A percentile compares a stretch with the other conserved stretches of the same genome.
These are phyloP conservation scores for Eriosoma lanigerum DNA, from an alignment of 1,140 invertebrate species.

Conservation along the genomic window DNA sequence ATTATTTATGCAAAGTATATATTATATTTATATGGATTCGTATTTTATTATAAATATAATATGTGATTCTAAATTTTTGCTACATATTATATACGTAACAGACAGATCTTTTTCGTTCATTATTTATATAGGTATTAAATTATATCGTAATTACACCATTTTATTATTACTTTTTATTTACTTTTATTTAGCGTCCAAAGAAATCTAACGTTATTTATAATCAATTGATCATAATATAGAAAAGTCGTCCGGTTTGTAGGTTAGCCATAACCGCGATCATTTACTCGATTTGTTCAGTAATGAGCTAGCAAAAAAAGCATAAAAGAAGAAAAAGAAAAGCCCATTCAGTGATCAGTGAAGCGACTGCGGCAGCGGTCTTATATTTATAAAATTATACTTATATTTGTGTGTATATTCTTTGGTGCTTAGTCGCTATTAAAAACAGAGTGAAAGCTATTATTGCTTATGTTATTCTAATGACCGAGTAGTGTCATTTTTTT, in stretches of 20 bases:
- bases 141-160: too few species aligned
- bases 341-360: constrained; percentile 8
- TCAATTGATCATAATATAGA: constrained; percentile 20
- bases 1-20: too few species aligned
- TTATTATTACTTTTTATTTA: too few species aligned
- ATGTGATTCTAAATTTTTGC: too few species aligned
- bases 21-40: too few species aligned
- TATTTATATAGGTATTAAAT: too few species aligned
- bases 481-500: constrained; percentile 36
- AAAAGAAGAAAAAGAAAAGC: constrained; percentile 18
- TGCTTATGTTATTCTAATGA: constrained; percentile 34
- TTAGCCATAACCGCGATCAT: constrained; percentile 6
- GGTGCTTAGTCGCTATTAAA: constrained; percentile 42
- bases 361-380: not conserved
- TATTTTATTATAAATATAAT: too few species aligned
- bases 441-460: constrained; percentile 50
- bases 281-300: constrained; percentile 39
- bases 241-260: constrained; percentile 37
- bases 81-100: too few species aligned
- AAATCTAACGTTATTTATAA: constrained; percentile 35
- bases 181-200: constrained; percentile 13
- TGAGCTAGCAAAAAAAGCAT: constrained; percentile 13
- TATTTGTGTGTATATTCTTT: not conserved
- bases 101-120: too few species aligned
- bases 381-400: constrained; percentile 22